Base-by-base conservation (phyloP, 2,888 invertebrate species). In the Myopa tessellatipennis region DNA sequence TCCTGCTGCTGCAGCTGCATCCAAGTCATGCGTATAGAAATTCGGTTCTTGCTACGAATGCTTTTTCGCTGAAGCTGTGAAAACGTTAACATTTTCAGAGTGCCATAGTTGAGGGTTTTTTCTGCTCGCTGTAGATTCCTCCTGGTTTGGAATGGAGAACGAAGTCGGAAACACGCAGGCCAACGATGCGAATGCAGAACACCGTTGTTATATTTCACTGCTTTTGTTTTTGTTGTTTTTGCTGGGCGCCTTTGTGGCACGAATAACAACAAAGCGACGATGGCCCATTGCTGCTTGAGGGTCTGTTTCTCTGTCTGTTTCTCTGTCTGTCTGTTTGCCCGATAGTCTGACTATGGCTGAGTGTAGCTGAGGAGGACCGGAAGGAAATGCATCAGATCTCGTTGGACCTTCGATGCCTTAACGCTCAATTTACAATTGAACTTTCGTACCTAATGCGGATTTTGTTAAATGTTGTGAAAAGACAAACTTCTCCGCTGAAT, bases 381-480 rank as follows among this genome's bases (percentile, higher is more conserved):
- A 26, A 26, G 2, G 26, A 26, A 26, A 26, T 26, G 26, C 26
- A 26, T 26, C 52, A 8, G 52, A 52, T 8, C 14, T n/a, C 6
- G 58, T n/a, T 14, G 34, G 18, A 5, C 61, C 12, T 4, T 18
- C 50, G 26, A 4, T 12, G 50, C 18, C 16, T 14, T 36, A 52
- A 36, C 36, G n/a, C 55, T 70, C 55, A 34, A 70, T 55, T 70
- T 70, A 10, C 18, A 26, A 18, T 55, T 55, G 34, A 55, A 55
- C 55, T 18, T 52, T 69, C 18, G 40, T 70, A 14, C 26, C 18
- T 71, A 60, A 58, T 73, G 45, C 50, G 50, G 26, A 60, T 4
- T 61, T 63, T 61, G 73, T 73, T 73, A 73, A 73, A 73, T 73
- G 61, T 61, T 63, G 73, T 63, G 73, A 63, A 73, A 61, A 73